A percentile compares a stretch with the other conserved stretches of the same genome.
Conservation (phyloP, 2,888 invertebrate genomes). For the Cantharis flavilabris region DNA sequence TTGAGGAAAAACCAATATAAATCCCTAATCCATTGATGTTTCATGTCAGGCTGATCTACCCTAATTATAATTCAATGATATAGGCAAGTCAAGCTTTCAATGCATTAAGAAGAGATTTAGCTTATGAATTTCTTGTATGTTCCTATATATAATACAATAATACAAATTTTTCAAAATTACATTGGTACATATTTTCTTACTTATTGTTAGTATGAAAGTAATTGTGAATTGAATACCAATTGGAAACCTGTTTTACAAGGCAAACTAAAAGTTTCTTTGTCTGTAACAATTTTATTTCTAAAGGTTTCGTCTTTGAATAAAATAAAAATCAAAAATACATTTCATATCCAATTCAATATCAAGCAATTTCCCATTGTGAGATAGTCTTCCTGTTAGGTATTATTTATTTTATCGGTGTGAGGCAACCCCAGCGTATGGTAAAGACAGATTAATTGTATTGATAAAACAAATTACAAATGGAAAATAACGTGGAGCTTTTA, state of each 20-base stretch:
- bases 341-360: constrained; percentile 46
- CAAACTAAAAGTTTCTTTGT: neutral
- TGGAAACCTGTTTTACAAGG: neutral
- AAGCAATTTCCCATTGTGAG: constrained; percentile 45
- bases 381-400: constrained; percentile 43
- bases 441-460: constrained; percentile 35
- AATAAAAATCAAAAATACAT: constrained; percentile 39
- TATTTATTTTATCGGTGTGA: constrained; percentile 31
- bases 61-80: no score
- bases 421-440: constrained; percentile 30
- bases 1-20: no score
- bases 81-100: no score
- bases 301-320: constrained; percentile 9
- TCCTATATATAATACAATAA: neutral
- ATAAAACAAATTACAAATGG: constrained; percentile 25
- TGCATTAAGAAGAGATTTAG: no score
- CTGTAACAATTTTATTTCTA: neutral
- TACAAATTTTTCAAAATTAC: neutral
- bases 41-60: no score
- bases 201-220: neutral
- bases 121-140: neutral
- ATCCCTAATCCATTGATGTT: no score
- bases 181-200: neutral
- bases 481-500: neutral
- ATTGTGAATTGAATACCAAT: neutral